Evolutionary conservation across 2,797 vertebrate species (phyloP), one percentile per base, ranked within the genome.

Genomic region (Centropyge bicolor): DNA sequence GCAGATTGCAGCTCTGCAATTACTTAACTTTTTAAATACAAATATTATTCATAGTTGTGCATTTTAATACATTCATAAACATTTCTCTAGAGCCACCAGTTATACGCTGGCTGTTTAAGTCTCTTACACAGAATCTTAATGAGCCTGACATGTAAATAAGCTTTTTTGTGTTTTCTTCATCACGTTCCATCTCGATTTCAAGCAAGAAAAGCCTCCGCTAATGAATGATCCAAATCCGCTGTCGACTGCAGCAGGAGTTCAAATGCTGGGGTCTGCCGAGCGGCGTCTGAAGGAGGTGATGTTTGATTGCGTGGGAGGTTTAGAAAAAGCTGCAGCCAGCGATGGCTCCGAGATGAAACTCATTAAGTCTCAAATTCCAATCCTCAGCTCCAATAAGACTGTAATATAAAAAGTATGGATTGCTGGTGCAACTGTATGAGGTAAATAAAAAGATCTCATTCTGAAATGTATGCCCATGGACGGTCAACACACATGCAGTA

Each of bases 351-450:
- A 92, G 91, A 91, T 91, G 81, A 92, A 93, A 93, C 86, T 93
- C 90, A 94, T 94, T 92, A 90, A 90, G 80, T 89, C 80, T 87
- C 72, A 55, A 86, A 76, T 78, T 91, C 86, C 84, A 78, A 67
- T 91, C 77, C 89, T 85, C 84, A 20, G 66, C 75, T 89, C 90
- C 85, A 94, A 93, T 92, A 93, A 92, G 80, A 84, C 70, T 56
- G 71, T 81, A 85, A 91, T 90, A 91, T 85, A 83, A 91, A 87
- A 91, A 91, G 82, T 88, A 89, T 92, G 86, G 88, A 92, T 92
- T 55, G 84, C 75, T 80, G 59, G 87, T 68, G 77, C 67, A 59
- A 48, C 81, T 85, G 76, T 76, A 84, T 65, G 81, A 75, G 70
- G 80, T 74, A 87, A 90, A 91, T 85, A 88, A 80, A 87, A 88